Evolutionary conservation across 2,797 vertebrate genomes (phyloP).

Genomic region (Serranus cabrilla): DNA sequence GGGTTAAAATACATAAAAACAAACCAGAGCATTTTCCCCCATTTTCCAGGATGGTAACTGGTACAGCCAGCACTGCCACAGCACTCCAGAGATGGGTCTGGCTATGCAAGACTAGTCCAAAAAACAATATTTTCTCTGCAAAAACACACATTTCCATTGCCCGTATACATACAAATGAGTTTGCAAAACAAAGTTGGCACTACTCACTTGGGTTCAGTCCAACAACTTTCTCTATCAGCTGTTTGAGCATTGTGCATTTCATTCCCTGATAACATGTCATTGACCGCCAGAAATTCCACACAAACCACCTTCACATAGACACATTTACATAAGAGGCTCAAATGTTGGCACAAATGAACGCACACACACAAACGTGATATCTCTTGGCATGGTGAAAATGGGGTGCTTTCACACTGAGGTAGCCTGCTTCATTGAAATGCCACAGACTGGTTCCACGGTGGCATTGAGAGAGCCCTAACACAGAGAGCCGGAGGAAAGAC

Average conservation of each 20-base stretch:
- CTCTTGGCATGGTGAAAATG: constrained; percentile 54
- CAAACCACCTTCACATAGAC: constrained; percentile 17
- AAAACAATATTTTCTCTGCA: constrained; percentile 7
- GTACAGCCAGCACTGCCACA: too few relatives aligned
- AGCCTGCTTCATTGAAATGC: constrained; percentile 80
- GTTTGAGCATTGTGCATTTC: constrained; percentile 25
- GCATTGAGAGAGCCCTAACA: constrained; percentile 59
- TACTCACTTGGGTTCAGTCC: constrained; percentile 7
- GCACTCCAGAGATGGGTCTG: too few relatives aligned
- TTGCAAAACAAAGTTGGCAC: constrained; percentile 32
- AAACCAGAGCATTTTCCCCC: too few relatives aligned
- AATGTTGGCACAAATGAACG: constrained; percentile 17
- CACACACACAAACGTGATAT: constrained; percentile 29
- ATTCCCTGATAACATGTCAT: constrained; percentile 42
- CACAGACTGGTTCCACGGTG: constrained; percentile 58
- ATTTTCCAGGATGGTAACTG: too few relatives aligned
- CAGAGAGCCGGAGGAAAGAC: constrained; percentile 60
- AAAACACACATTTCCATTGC: constrained; percentile 10
- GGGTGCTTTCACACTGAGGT: constrained; percentile 67
- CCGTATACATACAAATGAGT: constrained; percentile 17
- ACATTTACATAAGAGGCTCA: constrained; percentile 50
- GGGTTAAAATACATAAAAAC: too few relatives aligned
- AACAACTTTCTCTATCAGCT: constrained; percentile 24
- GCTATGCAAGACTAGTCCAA: constrained; percentile 3
- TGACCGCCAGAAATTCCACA: constrained; percentile 23